Evolutionary conservation across 2,113 vertebrate genomes (phyloP), one percentile per base, ranked within the genome.

Genomic region (Otocyon megalotis): DNA sequence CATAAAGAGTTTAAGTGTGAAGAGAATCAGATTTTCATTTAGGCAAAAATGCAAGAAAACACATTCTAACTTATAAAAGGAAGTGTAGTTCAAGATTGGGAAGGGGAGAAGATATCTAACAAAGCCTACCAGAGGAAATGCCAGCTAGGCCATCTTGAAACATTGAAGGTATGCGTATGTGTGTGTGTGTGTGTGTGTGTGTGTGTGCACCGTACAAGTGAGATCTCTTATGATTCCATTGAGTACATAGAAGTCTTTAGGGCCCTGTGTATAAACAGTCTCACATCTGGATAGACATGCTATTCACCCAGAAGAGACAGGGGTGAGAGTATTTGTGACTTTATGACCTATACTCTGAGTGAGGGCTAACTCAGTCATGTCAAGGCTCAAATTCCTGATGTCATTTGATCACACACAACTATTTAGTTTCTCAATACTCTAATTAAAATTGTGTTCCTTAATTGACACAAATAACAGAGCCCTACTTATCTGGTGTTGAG

Each of bases 1-100:
- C 22, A 48, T 69, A 20, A 53, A 88, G 79, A 90, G 50, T 30
- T 5, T 92, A 79, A 91, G 22, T 71, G 10, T 60, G 69, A 79
- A 96, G 65, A 76, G 30, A 88, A 74, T 54, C 20, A 62, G 22
- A 92, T 84, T 96, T 96, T 94, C 48, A n/a, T 62, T 87, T 69
- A 82, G 50, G 7, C 5, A 93, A 67, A 67, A 88, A 88, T 80
- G 11, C 24, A 87, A 76, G 30, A 67, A 72, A 95, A 93, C 16
- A 71, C 9, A 32, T 43, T 90, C 37, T 79, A 77, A 81, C 37
- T 82, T 83, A 83, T 7, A 87, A 77, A 77, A 43, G 63, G 50
- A 80, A 54, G 26, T 20, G 69, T 9, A 71, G 15, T 67, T 77
- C 43, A 79, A 69, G 24, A 12, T 76, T 24, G 17, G 13, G 26